A percentile compares a stretch with the other conserved stretches of the same genome.
Evolutionary conservation across 2,888 invertebrate genomes (phyloP).

Genomic region (Heliconius ethilla): DNA sequence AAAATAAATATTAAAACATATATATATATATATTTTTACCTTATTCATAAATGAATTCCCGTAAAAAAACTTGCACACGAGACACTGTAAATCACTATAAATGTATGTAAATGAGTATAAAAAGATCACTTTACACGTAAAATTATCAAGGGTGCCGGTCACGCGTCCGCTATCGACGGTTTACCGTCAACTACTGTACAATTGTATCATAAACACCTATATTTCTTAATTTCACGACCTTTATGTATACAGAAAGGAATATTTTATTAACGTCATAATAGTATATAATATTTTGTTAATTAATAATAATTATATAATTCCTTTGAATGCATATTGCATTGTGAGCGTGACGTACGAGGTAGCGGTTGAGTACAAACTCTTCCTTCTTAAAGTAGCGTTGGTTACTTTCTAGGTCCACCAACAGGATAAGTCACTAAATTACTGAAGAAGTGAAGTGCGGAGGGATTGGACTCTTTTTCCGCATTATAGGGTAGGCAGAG

Average conservation of each 20-base stretch:
- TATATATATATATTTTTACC: conserved; percentile 5
- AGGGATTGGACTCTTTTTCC: too few relatives aligned
- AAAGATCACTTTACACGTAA: background rate
- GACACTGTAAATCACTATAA: conserved; percentile 10
- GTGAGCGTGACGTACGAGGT: background rate
- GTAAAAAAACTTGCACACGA: background rate
- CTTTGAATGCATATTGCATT: background rate
- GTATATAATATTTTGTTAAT: background rate
- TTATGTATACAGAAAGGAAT: background rate
- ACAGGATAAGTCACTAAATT: background rate
- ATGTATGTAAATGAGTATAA: background rate
- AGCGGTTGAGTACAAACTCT: background rate
- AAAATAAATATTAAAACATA: background rate
- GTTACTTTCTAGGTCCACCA: too few relatives aligned
- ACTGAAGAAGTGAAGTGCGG: background rate
- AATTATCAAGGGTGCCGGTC: background rate
- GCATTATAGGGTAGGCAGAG: too few relatives aligned
- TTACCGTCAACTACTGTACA: conserved; percentile 7
- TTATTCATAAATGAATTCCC: background rate
- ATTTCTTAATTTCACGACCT: conserved; percentile 11
- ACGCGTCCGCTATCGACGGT: conserved; percentile 2
- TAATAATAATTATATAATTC: background rate
- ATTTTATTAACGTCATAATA: conserved; percentile 1
- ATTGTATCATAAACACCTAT: background rate
- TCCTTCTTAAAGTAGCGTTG: background rate